Evolutionary conservation across 2,888 invertebrate genomes (phyloP), one percentile per base, ranked within the genome.

Genomic region (Pachycephus smyrnensis): DNA sequence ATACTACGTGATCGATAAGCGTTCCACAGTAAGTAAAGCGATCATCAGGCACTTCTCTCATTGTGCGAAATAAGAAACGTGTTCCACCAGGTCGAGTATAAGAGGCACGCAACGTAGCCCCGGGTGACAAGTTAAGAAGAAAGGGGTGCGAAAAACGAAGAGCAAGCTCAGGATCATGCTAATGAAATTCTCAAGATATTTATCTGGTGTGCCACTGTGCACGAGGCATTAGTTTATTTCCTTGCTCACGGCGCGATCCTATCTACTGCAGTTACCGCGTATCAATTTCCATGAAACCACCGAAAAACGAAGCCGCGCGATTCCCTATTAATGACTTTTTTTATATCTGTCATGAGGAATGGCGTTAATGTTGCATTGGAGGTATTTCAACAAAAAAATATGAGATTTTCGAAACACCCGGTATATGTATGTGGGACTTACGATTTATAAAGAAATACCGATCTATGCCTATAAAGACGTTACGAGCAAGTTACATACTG

Each of bases 131-230:
- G 69, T 69, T 69, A 71, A 75, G 73, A 36, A 68, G 76, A 76
- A 77, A 77, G 75, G 74, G 37, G 12, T 32, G 12, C 68, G 32
- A 73, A 4, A 69, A 37, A 71, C n/a, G 15, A 40, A 30, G 68
- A 40, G 68, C n/a, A 69, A 69, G 30, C 68, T 79, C 82, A 85
- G 82, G 80, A 85, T 84, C 85, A 86, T 86, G 86, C 86, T 86
- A 86, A 86, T 86, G 86, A 86, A 86, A 86, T 86, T 86, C 86
- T 86, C 86, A 86, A 86, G 86, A 86, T 86, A 83, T 83, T 82
- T 85, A 86, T 86, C 85, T 84, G 78, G 79, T 81, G 81, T 80
- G 83, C 84, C 84, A 84, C 84, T 81, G 84, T 83, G 82, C 82
- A 75, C 80, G 68, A 75, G 82, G 82, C 83, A 84, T 84, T 83